These are phyloP conservation scores for Dynastes grantii DNA, from an alignment of 2,888 invertebrate species.

Conservation along the genomic window DNA sequence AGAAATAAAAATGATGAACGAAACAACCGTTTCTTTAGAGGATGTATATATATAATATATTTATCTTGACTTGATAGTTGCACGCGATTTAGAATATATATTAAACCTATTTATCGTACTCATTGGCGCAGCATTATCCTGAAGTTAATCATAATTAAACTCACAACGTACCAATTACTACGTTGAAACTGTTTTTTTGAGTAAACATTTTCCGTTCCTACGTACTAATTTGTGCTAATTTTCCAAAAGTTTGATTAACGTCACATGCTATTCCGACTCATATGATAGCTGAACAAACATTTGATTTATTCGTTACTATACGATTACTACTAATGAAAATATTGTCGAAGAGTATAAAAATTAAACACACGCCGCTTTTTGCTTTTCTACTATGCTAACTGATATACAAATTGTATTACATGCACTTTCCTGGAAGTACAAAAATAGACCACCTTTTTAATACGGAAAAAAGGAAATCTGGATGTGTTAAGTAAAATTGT, in stretches of 20 bases:
- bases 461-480: background rate
- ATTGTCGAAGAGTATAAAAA: background rate
- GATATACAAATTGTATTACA: background rate
- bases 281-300: constrained; percentile 19
- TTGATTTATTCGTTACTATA: constrained; percentile 7
- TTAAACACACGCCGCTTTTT: background rate
- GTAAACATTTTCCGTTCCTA: constrained; percentile 15
- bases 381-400: background rate
- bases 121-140: constrained; percentile 7
- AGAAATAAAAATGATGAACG: no score
- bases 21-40: no score
- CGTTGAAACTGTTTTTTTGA: constrained; percentile 1
- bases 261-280: constrained; percentile 12
- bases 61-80: constrained; percentile 3
- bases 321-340: constrained; percentile 4
- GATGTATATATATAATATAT: background rate
- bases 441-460: background rate
- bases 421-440: constrained; percentile 6
- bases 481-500: no score
- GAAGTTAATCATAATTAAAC: constrained; percentile 12
- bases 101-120: background rate
- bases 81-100: background rate
- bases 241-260: constrained; percentile 4
- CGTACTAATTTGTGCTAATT: constrained; percentile 15
- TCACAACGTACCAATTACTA: constrained; percentile 25